These are phyloP conservation scores for Hypolimnas misippus DNA, from an alignment of 2,888 invertebrate species.

Conservation along the genomic window DNA sequence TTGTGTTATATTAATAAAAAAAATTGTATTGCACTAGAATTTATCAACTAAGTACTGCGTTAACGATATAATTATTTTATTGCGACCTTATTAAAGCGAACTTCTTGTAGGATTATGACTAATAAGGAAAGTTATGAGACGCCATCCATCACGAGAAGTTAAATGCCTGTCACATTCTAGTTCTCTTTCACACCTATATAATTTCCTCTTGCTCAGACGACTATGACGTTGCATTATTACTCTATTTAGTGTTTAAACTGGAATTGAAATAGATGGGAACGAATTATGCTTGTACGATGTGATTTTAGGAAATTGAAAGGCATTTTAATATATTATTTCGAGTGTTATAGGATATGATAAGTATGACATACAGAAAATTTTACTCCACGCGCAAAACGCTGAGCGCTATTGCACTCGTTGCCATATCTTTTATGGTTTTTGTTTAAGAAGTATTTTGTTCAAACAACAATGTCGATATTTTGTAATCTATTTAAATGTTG, in stretches of 20 bases:
- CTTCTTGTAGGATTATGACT: constrained; percentile 27
- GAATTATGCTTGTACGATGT: neutral
- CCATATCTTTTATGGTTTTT: neutral
- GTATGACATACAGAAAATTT: no score
- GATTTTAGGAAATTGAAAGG: no score
- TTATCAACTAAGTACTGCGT: constrained; percentile 5
- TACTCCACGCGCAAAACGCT: no score
- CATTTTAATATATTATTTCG: no score
- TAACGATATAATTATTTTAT: constrained; percentile 31
- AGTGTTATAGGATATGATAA: no score
- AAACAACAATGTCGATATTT: no score
- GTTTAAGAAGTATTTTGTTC: no score
- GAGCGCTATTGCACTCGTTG: neutral
- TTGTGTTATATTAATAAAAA: constrained; percentile 7
- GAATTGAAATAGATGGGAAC: neutral
- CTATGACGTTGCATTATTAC: neutral
- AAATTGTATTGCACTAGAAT: constrained; percentile 14
- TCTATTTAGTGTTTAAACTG: constrained; percentile 8
- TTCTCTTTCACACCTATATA: constrained; percentile 23
- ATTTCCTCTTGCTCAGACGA: constrained; percentile 14
- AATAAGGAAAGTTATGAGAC: constrained; percentile 34
- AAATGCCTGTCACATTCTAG: constrained; percentile 27
- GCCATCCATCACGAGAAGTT: constrained; percentile 26
- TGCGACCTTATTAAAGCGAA: constrained; percentile 25
- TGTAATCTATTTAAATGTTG: neutral